These are phyloP conservation scores for Lampris megalopsis DNA, from an alignment of 2,113 vertebrate genomes.

Conservation along the genomic window DNA sequence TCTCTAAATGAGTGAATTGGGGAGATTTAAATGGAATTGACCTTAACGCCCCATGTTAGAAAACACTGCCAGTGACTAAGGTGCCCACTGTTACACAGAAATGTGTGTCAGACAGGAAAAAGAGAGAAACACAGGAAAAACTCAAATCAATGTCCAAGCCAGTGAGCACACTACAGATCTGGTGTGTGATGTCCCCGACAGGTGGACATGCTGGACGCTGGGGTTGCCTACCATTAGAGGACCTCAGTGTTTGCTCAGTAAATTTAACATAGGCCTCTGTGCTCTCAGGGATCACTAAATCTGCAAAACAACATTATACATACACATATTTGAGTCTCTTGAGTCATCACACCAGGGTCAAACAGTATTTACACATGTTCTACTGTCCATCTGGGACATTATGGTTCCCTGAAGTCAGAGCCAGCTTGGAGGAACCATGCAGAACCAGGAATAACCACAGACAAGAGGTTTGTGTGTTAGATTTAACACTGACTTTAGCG, in stretches of 20 bases:
- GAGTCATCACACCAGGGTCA: not conserved
- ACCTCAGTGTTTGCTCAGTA: conserved; percentile 94
- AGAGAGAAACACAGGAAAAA: conserved; percentile 12
- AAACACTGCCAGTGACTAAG: conserved; percentile 41
- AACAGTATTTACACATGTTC: not conserved
- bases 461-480: too few relatives aligned
- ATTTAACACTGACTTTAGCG: too few relatives aligned
- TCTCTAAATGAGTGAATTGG: conserved; percentile 20
- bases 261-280: conserved; percentile 95
- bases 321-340: conserved; percentile 22
- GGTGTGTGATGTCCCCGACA: not conserved
- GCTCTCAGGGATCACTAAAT: conserved; percentile 95
- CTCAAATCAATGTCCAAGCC: conserved; percentile 65
- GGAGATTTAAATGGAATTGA: conserved; percentile 70
- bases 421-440: too few relatives aligned
- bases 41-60: conserved; percentile 61
- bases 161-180: conserved; percentile 53
- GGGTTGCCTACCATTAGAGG: conserved; percentile 89
- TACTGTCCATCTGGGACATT: too few relatives aligned
- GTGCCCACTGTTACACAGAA: conserved; percentile 32
- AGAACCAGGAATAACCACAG: too few relatives aligned
- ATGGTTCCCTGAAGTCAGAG: too few relatives aligned
- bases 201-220: conserved; percentile 70
- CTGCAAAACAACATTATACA: conserved; percentile 90
- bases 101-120: conserved; percentile 64